Base-by-base conservation (phyloP, 2,888 invertebrate genomes). In the Hylaea fasciaria region DNA sequence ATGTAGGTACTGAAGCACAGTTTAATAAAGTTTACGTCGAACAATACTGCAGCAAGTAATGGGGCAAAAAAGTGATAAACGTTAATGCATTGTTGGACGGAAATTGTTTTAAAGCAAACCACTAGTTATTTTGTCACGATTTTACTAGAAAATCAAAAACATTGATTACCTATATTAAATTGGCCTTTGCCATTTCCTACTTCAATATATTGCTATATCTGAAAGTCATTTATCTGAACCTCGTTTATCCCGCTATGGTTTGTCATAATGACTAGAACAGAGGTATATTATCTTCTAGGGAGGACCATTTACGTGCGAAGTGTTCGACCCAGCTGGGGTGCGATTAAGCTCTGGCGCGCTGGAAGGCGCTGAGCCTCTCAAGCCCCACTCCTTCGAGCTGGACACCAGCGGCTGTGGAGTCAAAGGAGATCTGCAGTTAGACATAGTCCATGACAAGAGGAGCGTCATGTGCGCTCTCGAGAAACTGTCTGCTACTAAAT, bases 291-390 rank as follows among this genome's bases (percentile, higher is more conserved):
- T 51, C 17, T 51, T 49, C 69, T 91, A 96, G 93, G 99, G 99
- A 57, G 98, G 98, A 14, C 99, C 99, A 0, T 99, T 98, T 85
- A 97, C 97, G 0, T 98, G 99, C 82, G 96, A 98, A 75, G 98
- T 98, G 0, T 99, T 97, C 79, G 98, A 99, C 87, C 97, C 98
- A 0, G 95, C 97, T 43, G 97, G 97, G 17, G 96, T 98, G 10
- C 95, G 96, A 62, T 95, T 96, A 0, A 94, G 95, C 59, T 76
- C 82, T 2, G 90, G 91, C 0, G 96, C 96, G 0, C 84, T 97
- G 8, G 97, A 97, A 74, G 96, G 96, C 2, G 97, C 97, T 8
- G 94, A 96, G 77, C 97, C 97, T 0, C 93, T 97, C 16, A 95
- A 97, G 62, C 96, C 97, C 0, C 97, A 97, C 79, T 96, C 96